Evolutionary conservation across 2,113 vertebrate species (phyloP).

Genomic region (Geothlypis trichas): DNA sequence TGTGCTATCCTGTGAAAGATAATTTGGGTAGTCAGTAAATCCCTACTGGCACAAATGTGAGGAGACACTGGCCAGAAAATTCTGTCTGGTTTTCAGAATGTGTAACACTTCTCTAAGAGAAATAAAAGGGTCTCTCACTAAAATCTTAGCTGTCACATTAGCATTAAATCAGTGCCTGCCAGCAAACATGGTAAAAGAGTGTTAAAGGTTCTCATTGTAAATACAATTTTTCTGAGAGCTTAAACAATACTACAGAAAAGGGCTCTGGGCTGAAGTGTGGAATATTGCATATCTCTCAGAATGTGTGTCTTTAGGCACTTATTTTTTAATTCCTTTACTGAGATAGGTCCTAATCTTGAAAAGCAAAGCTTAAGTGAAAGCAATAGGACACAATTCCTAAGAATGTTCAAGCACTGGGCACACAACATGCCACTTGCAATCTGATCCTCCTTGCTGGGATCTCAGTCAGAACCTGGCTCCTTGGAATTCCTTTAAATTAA

Average conservation of each 20-base stretch:
- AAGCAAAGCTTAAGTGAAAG: background rate
- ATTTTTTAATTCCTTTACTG: constrained; percentile 14
- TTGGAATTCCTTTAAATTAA: background rate
- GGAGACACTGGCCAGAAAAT: constrained; percentile 49
- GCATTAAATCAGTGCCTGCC: constrained; percentile 8
- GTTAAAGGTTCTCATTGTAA: constrained; percentile 22
- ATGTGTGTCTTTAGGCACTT: background rate
- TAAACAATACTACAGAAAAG: constrained; percentile 2
- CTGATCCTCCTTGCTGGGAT: background rate
- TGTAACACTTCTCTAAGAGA: constrained; percentile 19
- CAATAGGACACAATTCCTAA: background rate
- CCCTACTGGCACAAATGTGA: background rate
- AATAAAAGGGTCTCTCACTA: constrained; percentile 46
- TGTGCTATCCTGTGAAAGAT: constrained; percentile 16
- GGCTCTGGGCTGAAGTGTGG: background rate
- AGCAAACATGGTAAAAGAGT: background rate
- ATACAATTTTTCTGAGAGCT: constrained; percentile 6
- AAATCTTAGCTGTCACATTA: constrained; percentile 28
- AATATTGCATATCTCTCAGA: background rate
- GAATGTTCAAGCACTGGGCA: background rate
- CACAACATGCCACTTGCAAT: background rate
- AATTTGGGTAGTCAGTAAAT: constrained; percentile 49
- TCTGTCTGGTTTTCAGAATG: constrained; percentile 10
- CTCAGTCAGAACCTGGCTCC: background rate
- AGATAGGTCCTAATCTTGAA: background rate